Evolutionary conservation across 1,140 invertebrate genomes (phyloP).

Genomic region (Lepidostoma basale): DNA sequence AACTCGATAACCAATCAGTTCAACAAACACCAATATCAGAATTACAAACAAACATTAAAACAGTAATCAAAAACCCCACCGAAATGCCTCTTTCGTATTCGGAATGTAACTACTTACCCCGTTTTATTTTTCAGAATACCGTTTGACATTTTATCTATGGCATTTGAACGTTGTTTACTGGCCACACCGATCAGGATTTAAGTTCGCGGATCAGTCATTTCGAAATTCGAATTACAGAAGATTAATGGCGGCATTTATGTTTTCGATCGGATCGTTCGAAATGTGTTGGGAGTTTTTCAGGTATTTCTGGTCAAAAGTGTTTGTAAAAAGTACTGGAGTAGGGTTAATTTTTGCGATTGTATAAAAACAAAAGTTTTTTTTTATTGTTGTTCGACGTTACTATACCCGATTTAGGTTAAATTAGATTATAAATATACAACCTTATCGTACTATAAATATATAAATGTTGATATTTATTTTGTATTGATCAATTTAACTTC

Average conservation of each 20-base stretch:
- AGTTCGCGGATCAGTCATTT: not conserved
- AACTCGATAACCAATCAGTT: constrained; percentile 32
- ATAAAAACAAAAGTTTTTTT: too few species aligned
- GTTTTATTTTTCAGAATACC: constrained; percentile 9
- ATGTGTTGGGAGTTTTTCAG: too few species aligned
- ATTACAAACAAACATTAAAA: constrained; percentile 39
- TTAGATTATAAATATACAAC: too few species aligned
- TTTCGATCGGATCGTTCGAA: not conserved
- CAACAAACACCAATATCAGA: constrained; percentile 37
- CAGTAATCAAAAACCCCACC: constrained; percentile 32
- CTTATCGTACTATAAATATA: too few species aligned
- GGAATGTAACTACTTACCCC: too few species aligned
- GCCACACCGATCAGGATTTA: not conserved
- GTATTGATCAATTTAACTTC: too few species aligned
- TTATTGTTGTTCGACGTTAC: too few species aligned
- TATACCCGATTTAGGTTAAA: too few species aligned
- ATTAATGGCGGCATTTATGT: constrained; percentile 1
- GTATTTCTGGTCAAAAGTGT: too few species aligned
- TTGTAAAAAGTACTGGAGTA: too few species aligned
- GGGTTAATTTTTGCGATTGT: too few species aligned
- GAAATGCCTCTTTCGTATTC: constrained; percentile 4
- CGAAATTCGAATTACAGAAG: not conserved
- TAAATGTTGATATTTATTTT: too few species aligned
- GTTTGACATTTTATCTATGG: not conserved
- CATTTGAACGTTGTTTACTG: constrained; percentile 1